Base-by-base conservation (phyloP, 2,797 vertebrate genomes). In the Linurgus olivaceus region DNA sequence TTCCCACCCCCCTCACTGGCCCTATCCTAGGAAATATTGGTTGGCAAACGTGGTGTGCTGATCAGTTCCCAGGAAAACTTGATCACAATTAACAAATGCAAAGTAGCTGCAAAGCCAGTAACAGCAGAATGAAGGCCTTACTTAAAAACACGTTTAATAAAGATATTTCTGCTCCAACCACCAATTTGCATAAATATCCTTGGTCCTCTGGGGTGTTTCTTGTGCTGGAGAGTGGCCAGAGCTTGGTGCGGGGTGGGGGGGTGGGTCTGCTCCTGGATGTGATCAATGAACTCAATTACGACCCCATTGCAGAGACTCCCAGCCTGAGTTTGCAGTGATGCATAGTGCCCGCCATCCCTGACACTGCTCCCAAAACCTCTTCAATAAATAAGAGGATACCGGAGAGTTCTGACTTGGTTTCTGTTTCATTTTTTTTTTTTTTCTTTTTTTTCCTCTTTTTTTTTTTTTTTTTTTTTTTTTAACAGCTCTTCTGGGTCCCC, bases 251-350 rank as follows among this genome's bases (percentile, higher is more conserved):
- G 29, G 58, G 50, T 80, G 55, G 72, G 55, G 72, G 78, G 82
- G 47, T n/a, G 62, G n/a, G 3, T 47, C 86, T 96, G 71, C 79
- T 83, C 83, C 78, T 85, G 96, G 98, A 87, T 97, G 98, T 99
- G 98, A 99, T 99, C 98, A 99, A 98, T 99, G 98, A 98, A 98
- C 98, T 98, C 98, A 98, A 99, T 99, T 99, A 98, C 95, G 67
- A 95, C 93, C 97, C 92, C 96, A 97, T 98, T 98, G 97, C 97
- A 82, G 98, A 96, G 97, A 98, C 97, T 97, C 97, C 96, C 97
- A 97, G 74, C 95, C 88, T 95, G 73, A 50, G 66, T 94, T 97
- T 97, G 96, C 94, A 66, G 97, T 98, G 98, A 99, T 98, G 70
- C 98, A 98, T 98, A 93, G 96, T 96, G 86, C 62, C 94, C 89